These are phyloP conservation scores for Takifugu flavidus DNA, from an alignment of 2,113 vertebrate species.

Conservation along the genomic window DNA sequence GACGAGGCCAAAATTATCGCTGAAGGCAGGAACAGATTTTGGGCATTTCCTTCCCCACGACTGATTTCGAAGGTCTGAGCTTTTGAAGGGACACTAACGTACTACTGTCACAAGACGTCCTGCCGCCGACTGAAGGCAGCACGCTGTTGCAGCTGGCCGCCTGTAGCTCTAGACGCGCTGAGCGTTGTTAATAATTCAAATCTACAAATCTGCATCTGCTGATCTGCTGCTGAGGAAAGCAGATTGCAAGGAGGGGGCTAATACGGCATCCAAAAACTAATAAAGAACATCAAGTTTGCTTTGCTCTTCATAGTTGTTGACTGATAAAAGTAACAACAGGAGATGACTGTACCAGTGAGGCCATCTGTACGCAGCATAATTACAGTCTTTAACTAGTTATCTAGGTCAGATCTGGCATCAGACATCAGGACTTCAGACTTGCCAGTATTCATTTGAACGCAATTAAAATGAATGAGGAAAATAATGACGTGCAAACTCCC, in stretches of 20 bases:
- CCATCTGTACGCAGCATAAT: slow-evolving; percentile 25
- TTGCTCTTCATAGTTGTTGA: too few species aligned
- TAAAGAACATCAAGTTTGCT: too few species aligned
- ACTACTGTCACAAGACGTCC: background rate
- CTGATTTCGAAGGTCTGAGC: too few species aligned
- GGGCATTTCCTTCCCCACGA: too few species aligned
- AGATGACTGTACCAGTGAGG: background rate
- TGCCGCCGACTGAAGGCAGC: background rate
- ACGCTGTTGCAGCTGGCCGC: background rate
- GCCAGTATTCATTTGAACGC: slow-evolving; percentile 22
- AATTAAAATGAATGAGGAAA: slow-evolving; percentile 13
- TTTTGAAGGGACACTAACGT: too few species aligned
- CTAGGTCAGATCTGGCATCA: slow-evolving; percentile 48
- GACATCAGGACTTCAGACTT: slow-evolving; percentile 21
- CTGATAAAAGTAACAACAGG: too few species aligned
- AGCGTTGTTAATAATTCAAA: background rate
- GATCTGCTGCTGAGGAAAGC: background rate
- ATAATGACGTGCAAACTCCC: background rate
- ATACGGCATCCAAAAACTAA: too few species aligned
- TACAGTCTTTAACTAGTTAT: slow-evolving; percentile 25
- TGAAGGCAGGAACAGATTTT: too few species aligned
- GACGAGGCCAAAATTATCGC: too few species aligned
- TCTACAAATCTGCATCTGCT: background rate
- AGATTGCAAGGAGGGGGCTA: background rate
- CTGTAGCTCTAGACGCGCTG: background rate